These are phyloP conservation scores for Eupithecia inturbata DNA, from an alignment of 2,888 invertebrate genomes.

Conservation along the genomic window DNA sequence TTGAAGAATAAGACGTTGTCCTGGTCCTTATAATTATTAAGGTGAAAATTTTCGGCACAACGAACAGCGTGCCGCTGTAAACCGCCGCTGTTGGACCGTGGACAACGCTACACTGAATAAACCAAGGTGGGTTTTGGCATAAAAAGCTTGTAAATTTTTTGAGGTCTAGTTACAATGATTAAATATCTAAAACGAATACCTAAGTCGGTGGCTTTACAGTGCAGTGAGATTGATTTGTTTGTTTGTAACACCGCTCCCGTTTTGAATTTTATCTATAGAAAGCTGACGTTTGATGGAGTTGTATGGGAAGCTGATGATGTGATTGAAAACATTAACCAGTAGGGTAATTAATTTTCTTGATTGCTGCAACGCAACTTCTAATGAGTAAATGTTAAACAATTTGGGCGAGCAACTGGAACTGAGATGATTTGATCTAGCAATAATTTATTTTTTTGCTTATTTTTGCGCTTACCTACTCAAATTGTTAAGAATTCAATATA, in stretches of 20 bases:
- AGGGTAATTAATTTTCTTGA: slow-evolving; percentile 14
- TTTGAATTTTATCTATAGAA: slow-evolving; percentile 5
- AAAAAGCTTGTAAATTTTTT: not conserved
- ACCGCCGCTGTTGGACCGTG: no score
- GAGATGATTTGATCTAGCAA: not conserved
- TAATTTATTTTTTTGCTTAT: not conserved
- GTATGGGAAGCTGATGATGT: slow-evolving; percentile 14
- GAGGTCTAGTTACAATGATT: not conserved
- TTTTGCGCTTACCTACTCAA: no score
- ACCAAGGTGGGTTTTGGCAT: no score
- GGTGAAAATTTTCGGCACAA: no score
- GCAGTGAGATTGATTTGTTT: slow-evolving; percentile 28
- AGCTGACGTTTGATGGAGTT: slow-evolving; percentile 19
- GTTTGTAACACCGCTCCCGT: slow-evolving; percentile 25
- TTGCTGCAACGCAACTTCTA: not conserved
- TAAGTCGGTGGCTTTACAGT: not conserved
- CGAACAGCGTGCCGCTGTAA: no score
- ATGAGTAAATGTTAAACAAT: not conserved
- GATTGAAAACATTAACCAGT: slow-evolving; percentile 11
- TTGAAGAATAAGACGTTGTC: no score
- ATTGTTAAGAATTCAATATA: no score
- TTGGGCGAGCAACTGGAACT: not conserved
- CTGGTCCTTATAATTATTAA: no score
- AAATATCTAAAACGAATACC: not conserved
- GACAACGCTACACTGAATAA: no score